Evolutionary conservation across 2,888 invertebrate genomes (phyloP).

Genomic region (Conchocele bisecta): DNA sequence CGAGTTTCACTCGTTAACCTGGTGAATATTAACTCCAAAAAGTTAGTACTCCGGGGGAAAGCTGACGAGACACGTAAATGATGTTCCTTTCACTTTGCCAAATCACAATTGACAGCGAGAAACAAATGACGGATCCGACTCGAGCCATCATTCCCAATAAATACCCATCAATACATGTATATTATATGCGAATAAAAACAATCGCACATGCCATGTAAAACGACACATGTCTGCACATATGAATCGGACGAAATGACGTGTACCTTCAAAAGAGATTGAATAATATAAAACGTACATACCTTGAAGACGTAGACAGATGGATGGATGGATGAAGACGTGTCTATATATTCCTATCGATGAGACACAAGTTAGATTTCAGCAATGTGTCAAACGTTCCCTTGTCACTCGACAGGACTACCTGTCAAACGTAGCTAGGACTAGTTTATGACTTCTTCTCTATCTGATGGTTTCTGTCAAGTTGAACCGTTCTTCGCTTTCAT

Average conservation of each 20-base stretch:
- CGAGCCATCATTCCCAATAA: conserved; percentile 52
- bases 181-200: conserved; percentile 24
- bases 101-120: conserved; percentile 59
- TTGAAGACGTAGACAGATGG: conserved; percentile 36
- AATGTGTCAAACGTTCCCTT: conserved; percentile 60
- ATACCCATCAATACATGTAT: conserved; percentile 40
- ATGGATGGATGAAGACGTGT: conserved; percentile 50
- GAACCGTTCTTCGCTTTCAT: conserved; percentile 58
- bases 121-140: conserved; percentile 48
- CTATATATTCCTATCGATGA: conserved; percentile 57
- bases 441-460: conserved; percentile 58
- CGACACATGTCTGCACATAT: neutral
- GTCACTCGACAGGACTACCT: conserved; percentile 53
- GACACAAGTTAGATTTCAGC: conserved; percentile 60
- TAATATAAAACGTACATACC: conserved; percentile 55
- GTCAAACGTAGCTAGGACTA: conserved; percentile 57
- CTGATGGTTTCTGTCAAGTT: conserved; percentile 62
- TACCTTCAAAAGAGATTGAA: conserved; percentile 17
- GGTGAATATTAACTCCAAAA: conserved; percentile 29
- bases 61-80: conserved; percentile 53
- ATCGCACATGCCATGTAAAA: conserved; percentile 9
- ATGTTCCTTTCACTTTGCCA: conserved; percentile 48
- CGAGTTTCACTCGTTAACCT: too few species aligned
- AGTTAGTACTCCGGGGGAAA: conserved; percentile 35
- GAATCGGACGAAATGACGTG: conserved; percentile 12